Evolutionary conservation across 92 coral and sea anemone genomes (phyloP), one percentile per base, ranked within the genome.

Genomic region (Zoanthus solanderi): DNA sequence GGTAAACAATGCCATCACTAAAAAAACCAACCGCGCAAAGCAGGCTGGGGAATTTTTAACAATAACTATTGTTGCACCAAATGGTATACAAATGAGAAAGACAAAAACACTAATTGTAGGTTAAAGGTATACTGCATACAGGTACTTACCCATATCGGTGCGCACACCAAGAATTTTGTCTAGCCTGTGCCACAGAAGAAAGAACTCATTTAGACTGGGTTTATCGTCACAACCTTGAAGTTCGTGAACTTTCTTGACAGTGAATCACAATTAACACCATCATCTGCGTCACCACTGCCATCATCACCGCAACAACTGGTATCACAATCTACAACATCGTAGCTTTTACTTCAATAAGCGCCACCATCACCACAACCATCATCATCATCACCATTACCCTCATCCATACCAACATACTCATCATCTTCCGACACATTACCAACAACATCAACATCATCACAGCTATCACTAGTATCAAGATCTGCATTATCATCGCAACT

Each of bases 91-190:
- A 23, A 34, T 34, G 42, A 34, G 42, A 34, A 3, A 34, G 42
- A 1, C 42, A 34, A 34, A 34, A 34, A 34, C 42, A 1, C 42
- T 34, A 34, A 34, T 34, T 34, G 42, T 34, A 34, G 42, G 42
- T 34, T 34, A 34, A 34, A 1, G 42, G 42, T 34, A 34, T 34
- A 63, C 30, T 63, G 29, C 0, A 63, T 28, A 63, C 0, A 3
- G 28, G 0, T 10, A 81, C 85, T 45, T 66, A 81, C 85, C 85
- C 85, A 81, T 81, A 66, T 81, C 85, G 5, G 75, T 28, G 11
- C 85, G 85, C 14, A 46, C 85, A 37, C 85, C 85, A 81, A 81
- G 85, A 31, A 46, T 75, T 53, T 81, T 81, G 63, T 81, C 85
- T 10, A 81, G 44, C 74, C 85, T 81, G 84, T 28, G 9, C 42